Conservation (phyloP, 1,140 invertebrate species). For the Meloidogyne floridensis region DNA sequence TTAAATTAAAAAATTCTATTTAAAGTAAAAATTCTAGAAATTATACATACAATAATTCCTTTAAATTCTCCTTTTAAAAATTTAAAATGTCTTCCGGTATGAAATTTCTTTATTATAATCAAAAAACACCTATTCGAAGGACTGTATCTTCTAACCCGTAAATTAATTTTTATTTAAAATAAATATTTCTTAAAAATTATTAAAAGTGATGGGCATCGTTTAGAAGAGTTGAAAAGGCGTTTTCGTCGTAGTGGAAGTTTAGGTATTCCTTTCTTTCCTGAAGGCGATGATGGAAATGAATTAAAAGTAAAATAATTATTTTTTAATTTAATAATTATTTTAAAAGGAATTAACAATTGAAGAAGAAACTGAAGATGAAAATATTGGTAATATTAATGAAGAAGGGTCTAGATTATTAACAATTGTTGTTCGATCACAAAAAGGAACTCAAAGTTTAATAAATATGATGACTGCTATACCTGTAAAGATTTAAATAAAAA, state of each 20-base stretch:
- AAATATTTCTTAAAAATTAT: conserved; percentile 16
- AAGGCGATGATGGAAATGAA: conserved; percentile 52
- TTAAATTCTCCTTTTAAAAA: background rate
- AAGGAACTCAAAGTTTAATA: conserved; percentile 42
- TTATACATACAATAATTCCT: no score
- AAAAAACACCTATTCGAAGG: conserved; percentile 42
- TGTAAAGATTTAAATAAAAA: conserved; percentile 33
- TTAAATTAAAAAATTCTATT: no score
- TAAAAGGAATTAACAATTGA: conserved; percentile 55
- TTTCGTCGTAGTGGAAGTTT: conserved; percentile 63
- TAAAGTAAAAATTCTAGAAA: no score
- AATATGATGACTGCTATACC: conserved; percentile 50
- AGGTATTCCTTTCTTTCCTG: conserved; percentile 62
- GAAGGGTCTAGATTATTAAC: conserved; percentile 49
- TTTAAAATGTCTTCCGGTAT: conserved; percentile 57
- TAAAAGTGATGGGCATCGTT: conserved; percentile 49
- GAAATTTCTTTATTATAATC: conserved; percentile 60
- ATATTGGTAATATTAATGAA: background rate
- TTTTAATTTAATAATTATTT: conserved; percentile 21
- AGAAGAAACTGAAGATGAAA: conserved; percentile 50
- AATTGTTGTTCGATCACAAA: conserved; percentile 52
- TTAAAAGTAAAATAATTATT: conserved; percentile 9
- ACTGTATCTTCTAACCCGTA: conserved; percentile 51
- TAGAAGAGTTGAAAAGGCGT: conserved; percentile 62
- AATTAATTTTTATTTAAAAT: conserved; percentile 19